These are phyloP conservation scores for Halictus ligatus DNA, from an alignment of 2,888 invertebrate species.

Conservation along the genomic window DNA sequence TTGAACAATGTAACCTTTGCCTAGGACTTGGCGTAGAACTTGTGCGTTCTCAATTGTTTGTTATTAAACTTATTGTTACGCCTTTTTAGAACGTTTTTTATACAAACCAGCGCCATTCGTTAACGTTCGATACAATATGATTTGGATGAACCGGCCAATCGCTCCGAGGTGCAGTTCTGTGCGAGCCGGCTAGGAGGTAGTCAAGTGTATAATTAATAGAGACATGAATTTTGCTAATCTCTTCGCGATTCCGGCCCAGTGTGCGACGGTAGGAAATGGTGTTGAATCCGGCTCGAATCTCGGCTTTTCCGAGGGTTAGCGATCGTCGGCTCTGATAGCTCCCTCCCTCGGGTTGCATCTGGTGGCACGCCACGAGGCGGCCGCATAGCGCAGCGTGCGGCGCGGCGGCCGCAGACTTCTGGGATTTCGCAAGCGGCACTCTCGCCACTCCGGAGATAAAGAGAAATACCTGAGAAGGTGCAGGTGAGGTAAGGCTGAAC, in stretches of 20 bases:
- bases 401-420: conserved; percentile 67
- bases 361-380: conserved; percentile 54
- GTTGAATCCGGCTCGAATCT: conserved; percentile 22
- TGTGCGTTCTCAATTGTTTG: no score
- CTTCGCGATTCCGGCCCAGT: not conserved
- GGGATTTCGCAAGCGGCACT: conserved; percentile 78
- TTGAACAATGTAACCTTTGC: no score
- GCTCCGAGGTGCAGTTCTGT: no score
- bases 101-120: no score
- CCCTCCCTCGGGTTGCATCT: conserved; percentile 34
- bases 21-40: no score
- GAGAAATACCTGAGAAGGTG: conserved; percentile 80
- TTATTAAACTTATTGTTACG: no score
- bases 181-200: not conserved
- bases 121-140: no score
- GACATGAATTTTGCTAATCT: not conserved
- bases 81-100: no score
- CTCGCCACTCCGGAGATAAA: conserved; percentile 73
- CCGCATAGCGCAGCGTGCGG: conserved; percentile 54
- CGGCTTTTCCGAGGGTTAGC: conserved; percentile 53
- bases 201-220: not conserved
- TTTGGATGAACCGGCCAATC: no score
- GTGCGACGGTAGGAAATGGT: not conserved
- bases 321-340: conserved; percentile 49
- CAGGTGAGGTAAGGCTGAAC: conserved; percentile 78